Evolutionary conservation across 2,113 vertebrate species (phyloP), one percentile per base, ranked within the genome.

Genomic region (Tangachromis dhanisi): DNA sequence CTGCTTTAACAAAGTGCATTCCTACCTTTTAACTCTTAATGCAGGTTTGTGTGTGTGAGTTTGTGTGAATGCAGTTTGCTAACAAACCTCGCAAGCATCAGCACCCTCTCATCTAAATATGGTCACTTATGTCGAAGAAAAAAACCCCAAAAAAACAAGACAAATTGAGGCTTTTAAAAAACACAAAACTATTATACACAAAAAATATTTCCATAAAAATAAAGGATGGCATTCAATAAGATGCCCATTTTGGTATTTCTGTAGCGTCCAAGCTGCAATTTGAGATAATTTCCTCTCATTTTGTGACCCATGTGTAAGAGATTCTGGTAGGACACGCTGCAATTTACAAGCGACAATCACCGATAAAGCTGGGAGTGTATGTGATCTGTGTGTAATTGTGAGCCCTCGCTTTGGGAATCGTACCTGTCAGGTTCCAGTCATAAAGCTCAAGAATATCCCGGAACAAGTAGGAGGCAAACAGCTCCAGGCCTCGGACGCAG

Each of bases 401-500:
- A 49, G 12, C 12, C 21, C 17, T 6, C 10, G 5, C 26, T 53
- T 71, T 7, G 38, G 5, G 19, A 13, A 2, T 80, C 5, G 1
- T 96, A 99, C 99, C 98, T 96, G 95, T 97, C 92, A 99, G 97
- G 96, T 99, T 98, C 99, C 99, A 99, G 96, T 99, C 99, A 42
- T 99, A 99, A 19, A 99, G 97, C 88, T 99, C 99, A 51, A 99
- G 97, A 90, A 99, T 96, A 93, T 99, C 98, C 96, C 97, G 97
- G 96, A 99, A 99, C 29, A 99, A 93, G 91, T 98, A 99, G 1
- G 97, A 95, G 78, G 98, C 97, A 68, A 99, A 99, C 45, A 98
- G 96, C 92, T 99, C 98, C 94, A 99, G 97, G 73, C 98, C 99
- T 91, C 96, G 97, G 24, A 99, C 97, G 80, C 98, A 99, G 96